phyloP scores from a whole-genome alignment of 2,113 vertebrate genomes.

The Podarcis raffonei region DNA sequence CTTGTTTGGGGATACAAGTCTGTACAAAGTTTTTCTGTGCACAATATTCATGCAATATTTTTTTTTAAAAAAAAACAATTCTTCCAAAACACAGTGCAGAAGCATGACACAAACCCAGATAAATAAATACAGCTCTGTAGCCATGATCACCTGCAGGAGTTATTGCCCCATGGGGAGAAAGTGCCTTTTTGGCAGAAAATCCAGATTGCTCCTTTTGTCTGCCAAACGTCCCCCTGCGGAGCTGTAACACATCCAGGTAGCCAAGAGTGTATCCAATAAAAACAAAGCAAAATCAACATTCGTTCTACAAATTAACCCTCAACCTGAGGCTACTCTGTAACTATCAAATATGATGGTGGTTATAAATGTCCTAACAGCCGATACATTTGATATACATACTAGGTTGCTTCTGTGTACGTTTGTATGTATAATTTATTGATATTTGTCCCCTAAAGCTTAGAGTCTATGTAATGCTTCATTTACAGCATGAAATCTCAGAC shows the following conservation, averaged over 20 bases:
- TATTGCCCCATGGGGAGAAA: background rate
- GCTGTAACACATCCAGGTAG: constrained; percentile 8
- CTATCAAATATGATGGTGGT: background rate
- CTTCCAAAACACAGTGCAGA: background rate
- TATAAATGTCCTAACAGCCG: background rate
- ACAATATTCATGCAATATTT: background rate
- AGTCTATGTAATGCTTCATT: constrained; percentile 35
- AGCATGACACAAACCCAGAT: constrained; percentile 22
- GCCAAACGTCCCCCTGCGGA: background rate
- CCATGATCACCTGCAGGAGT: constrained; percentile 13
- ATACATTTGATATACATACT: background rate
- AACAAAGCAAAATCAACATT: constrained; percentile 31
- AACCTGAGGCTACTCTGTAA: background rate
- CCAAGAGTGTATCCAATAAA: constrained; percentile 36
- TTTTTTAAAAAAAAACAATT: background rate
- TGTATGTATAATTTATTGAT: constrained; percentile 5
- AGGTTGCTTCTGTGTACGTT: background rate
- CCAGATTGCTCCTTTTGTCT: constrained; percentile 18
- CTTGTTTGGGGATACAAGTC: background rate
- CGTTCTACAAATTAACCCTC: constrained; percentile 22
- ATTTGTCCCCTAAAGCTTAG: background rate
- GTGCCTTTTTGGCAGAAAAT: constrained; percentile 31
- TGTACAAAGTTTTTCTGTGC: background rate
- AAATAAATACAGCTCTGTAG: constrained; percentile 29
- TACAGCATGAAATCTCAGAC: constrained; percentile 33